Percentiles rank a stretch among this genome's conserved stretches.
Evolutionary conservation across 2,797 vertebrate genomes (phyloP).

Genomic region (Macrochelys suwanniensis): DNA sequence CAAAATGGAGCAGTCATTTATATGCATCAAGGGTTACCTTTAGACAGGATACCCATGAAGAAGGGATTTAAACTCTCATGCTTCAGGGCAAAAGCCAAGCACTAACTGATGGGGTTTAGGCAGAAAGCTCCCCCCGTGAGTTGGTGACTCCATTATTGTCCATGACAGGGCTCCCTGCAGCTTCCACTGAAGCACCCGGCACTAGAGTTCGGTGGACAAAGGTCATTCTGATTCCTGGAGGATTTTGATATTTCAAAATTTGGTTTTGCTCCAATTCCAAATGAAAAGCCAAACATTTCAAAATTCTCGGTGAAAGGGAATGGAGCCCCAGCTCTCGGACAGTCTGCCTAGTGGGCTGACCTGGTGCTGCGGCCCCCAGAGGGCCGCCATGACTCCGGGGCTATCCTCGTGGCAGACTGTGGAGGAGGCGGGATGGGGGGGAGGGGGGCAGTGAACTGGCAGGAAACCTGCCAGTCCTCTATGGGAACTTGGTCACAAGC

Average conservation of each 20-base stretch:
- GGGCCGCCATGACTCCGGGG: neutral
- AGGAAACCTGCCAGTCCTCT: neutral
- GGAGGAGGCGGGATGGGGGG: neutral
- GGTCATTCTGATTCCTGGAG: neutral
- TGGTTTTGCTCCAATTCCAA: neutral
- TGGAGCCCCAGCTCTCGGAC: neutral
- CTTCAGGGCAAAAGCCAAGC: neutral
- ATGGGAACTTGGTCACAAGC: neutral
- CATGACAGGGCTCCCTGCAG: neutral
- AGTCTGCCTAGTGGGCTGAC: neutral
- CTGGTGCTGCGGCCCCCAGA: neutral
- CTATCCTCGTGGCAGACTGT: neutral
- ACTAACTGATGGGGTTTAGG: neutral
- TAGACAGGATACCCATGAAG: neutral
- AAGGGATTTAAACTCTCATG: neutral
- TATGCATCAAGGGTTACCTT: neutral
- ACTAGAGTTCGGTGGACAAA: neutral
- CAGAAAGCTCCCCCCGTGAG: neutral
- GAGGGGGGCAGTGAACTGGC: neutral
- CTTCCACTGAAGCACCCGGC: no score
- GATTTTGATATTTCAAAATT: neutral
- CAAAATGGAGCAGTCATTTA: neutral
- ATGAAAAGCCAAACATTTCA: neutral
- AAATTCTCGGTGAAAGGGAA: neutral
- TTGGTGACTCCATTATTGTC: neutral